Percentiles rank a stretch among this genome's conserved stretches.
Conservation (phyloP, 2,113 vertebrate species). For the Acanthisitta chloris region DNA sequence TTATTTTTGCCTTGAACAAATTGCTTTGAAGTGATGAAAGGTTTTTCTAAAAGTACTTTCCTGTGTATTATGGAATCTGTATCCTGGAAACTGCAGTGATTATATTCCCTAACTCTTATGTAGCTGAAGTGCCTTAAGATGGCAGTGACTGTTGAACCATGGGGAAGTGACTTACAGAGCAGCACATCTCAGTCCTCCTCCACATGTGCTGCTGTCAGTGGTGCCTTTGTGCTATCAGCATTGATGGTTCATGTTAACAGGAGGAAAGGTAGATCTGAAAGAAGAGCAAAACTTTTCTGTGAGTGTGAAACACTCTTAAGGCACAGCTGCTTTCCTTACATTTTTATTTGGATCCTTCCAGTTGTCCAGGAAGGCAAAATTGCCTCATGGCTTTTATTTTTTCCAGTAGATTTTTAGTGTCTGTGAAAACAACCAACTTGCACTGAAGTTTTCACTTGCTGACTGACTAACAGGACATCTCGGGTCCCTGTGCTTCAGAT, state of each 20-base stretch:
- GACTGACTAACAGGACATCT: background rate
- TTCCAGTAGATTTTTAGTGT: background rate
- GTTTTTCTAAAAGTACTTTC: background rate
- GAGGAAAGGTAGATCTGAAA: background rate
- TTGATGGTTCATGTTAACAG: background rate
- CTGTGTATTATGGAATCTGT: background rate
- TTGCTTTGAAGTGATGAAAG: background rate
- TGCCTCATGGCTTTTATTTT: fast-evolving
- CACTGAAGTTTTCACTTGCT: background rate
- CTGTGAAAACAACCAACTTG: background rate
- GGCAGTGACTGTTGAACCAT: fast-evolving
- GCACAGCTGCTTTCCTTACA: background rate
- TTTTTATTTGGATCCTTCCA: background rate
- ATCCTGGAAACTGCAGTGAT: background rate
- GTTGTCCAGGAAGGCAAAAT: background rate
- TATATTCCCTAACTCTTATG: background rate
- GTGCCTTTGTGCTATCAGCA: background rate
- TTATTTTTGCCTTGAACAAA: background rate
- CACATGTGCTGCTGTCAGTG: background rate
- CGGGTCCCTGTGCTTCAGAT: background rate
- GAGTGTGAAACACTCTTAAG: fast-evolving
- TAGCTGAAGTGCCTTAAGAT: background rate
- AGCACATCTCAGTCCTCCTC: fast-evolving
- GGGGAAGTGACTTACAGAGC: background rate
- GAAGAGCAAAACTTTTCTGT: background rate